Evolutionary conservation across 2,113 vertebrate species (phyloP).

Genomic region (Grus americana): DNA sequence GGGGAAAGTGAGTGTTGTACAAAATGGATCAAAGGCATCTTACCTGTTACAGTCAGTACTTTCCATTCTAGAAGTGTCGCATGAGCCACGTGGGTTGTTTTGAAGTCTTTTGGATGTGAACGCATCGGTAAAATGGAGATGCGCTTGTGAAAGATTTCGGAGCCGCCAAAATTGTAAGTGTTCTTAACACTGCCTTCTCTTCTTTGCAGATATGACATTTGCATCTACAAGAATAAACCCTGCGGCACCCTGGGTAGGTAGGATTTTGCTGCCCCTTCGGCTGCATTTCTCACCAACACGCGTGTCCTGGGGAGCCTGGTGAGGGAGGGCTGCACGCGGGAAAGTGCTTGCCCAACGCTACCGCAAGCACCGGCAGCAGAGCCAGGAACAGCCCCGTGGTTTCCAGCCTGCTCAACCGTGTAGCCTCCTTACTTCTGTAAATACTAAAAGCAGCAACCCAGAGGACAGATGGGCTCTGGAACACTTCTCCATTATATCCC

Average conservation of each 20-base stretch:
- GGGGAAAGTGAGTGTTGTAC: too few relatives aligned
- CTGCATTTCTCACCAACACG: background rate
- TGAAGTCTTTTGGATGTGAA: background rate
- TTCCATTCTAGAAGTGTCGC: background rate
- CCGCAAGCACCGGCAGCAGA: background rate
- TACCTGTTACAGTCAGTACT: rapidly evolving
- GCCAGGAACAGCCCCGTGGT: background rate
- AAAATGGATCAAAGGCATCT: rapidly evolving
- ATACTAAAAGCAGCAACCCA: background rate
- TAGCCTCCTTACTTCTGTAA: background rate
- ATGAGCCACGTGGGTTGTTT: rapidly evolving
- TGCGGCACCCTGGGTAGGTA: constrained; percentile 93
- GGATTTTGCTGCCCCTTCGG: background rate
- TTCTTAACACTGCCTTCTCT: background rate
- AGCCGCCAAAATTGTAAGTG: rapidly evolving
- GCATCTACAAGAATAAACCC: constrained; percentile 99
- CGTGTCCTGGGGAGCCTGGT: rapidly evolving
- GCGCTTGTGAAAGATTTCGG: too few relatives aligned
- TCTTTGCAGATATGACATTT: constrained; percentile 92
- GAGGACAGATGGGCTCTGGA: background rate
- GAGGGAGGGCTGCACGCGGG: background rate
- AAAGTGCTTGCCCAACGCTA: background rate
- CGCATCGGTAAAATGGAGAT: rapidly evolving
- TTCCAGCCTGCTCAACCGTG: background rate
- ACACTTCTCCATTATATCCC: background rate